Evolutionary conservation across 1,140 invertebrate genomes (phyloP).

Genomic region (Cydia splendana): DNA sequence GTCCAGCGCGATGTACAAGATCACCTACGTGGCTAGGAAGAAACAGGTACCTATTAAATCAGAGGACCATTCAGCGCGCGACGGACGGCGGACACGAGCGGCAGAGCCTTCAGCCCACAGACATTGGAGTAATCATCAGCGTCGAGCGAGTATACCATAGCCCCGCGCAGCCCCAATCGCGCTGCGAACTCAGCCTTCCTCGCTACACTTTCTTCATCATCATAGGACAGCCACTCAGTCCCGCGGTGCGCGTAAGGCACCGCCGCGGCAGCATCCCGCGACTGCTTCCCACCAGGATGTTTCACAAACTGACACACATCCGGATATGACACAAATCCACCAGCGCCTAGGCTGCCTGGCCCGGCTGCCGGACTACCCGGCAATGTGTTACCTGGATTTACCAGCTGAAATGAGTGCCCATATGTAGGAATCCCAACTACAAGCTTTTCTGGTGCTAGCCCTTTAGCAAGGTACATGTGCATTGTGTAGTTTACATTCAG

Average conservation of each 20-base stretch:
- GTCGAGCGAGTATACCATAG: conserved; percentile 89
- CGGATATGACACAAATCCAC: conserved; percentile 87
- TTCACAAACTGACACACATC: conserved; percentile 85
- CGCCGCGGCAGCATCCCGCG: conserved; percentile 11
- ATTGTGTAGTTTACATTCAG: conserved; percentile 92
- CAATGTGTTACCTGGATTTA: conserved; percentile 84
- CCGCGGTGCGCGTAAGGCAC: conserved; percentile 89
- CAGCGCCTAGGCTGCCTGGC: conserved; percentile 82
- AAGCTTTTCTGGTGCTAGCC: conserved; percentile 91
- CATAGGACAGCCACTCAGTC: conserved; percentile 94
- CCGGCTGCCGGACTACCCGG: conserved; percentile 87
- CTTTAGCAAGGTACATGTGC: conserved; percentile 88
- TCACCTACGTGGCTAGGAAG: conserved; percentile 70
- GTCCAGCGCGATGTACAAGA: conserved; percentile 73
- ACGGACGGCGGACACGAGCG: neutral
- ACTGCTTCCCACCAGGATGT: neutral
- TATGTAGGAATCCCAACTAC: conserved; percentile 95
- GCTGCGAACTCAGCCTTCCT: conserved; percentile 87
- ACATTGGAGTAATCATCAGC: conserved; percentile 82
- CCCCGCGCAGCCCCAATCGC: conserved; percentile 83
- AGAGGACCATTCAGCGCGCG: neutral
- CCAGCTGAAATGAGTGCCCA: conserved; percentile 89
- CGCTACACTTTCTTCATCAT: conserved; percentile 86
- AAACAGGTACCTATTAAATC: conserved; percentile 59
- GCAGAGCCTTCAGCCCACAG: conserved; percentile 39